Base-by-base conservation (phyloP, 2,797 vertebrate species). In the Triplophysa yarkandensis region DNA sequence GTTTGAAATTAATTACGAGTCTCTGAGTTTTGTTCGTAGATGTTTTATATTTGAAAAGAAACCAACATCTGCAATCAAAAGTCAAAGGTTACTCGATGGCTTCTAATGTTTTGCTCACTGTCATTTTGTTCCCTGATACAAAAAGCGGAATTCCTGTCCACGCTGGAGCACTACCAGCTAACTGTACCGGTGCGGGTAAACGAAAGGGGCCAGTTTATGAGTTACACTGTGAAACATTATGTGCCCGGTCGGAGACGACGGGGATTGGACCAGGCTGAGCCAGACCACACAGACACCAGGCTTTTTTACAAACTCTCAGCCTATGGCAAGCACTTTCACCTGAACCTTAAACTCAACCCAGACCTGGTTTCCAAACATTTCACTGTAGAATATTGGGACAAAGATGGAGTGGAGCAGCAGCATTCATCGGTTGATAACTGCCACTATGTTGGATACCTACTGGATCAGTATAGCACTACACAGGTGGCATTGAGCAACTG, bases 121-220 rank as follows among this genome's bases (percentile, higher is more conserved):
- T 68, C 7, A 50, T 91, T 77, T 90, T 77, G 77, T 76, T 88
- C 89, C 36, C 86, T 82, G 88, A 71, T 34, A 50, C 44, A 88
- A 87, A 93, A 94, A 99, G 96, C 96, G 93, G 96, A 98, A 92
- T 98, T 97, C 93, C 95, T 98, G 91, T 97, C 95, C 90, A 95
- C 95, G 86, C 94, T 98, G 93, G 95, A 97, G 92, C 94, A 99
- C 88, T 98, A 97, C 91, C 96, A 99, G 88, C 87, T 98, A 88
- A 96, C 94, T 81, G 93, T 98, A 82, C 97, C 97, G 32, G 88
- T 96, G 89, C 95, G 93, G 79, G 94, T 99, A 91, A 94, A 97
- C 74, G 93, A 97, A 89, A 95, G 94, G 83, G 96, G 97, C 86
- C 94, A 94, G 87, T 97, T 98, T 90, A 90, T 98, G 91, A 97